These are phyloP conservation scores for Geotrupes spiniger DNA, from an alignment of 2,888 invertebrate species.

Conservation along the genomic window DNA sequence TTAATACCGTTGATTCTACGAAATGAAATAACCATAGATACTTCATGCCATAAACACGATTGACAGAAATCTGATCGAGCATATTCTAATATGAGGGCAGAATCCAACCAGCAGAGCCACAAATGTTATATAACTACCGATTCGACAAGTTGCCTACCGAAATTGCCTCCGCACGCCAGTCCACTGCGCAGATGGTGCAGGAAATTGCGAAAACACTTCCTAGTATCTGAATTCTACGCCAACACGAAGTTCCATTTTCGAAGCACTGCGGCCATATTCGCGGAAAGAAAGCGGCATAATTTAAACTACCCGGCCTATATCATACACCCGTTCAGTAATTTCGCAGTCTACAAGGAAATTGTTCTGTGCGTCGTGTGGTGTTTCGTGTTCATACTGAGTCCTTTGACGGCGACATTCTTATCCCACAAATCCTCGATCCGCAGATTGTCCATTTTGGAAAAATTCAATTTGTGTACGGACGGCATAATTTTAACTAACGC, in stretches of 20 bases:
- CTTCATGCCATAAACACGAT: too few relatives aligned
- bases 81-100: too few relatives aligned
- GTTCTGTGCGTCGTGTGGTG: conserved; percentile 23
- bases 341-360: conserved; percentile 19
- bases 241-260: conserved; percentile 37
- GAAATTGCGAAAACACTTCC: conserved; percentile 38
- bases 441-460: background rate
- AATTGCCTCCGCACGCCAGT: conserved; percentile 42
- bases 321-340: conserved; percentile 44
- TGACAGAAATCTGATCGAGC: too few relatives aligned
- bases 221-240: conserved; percentile 39
- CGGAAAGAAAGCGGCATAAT: conserved; percentile 43
- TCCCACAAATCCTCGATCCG: background rate
- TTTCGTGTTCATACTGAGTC: conserved; percentile 21
- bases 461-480: conserved; percentile 11
- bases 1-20: too few relatives aligned
- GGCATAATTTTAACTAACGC: conserved; percentile 30
- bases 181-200: conserved; percentile 35
- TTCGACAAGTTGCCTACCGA: conserved; percentile 35
- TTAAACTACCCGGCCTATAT: conserved; percentile 39
- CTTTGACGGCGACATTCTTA: conserved; percentile 19
- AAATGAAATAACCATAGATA: too few relatives aligned
- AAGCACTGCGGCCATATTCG: conserved; percentile 41
- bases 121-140: conserved; percentile 10
- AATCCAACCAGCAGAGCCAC: conserved; percentile 1